Evolutionary conservation across 2,888 invertebrate species (phyloP).

Genomic region (Toxonevra muliebris): DNA sequence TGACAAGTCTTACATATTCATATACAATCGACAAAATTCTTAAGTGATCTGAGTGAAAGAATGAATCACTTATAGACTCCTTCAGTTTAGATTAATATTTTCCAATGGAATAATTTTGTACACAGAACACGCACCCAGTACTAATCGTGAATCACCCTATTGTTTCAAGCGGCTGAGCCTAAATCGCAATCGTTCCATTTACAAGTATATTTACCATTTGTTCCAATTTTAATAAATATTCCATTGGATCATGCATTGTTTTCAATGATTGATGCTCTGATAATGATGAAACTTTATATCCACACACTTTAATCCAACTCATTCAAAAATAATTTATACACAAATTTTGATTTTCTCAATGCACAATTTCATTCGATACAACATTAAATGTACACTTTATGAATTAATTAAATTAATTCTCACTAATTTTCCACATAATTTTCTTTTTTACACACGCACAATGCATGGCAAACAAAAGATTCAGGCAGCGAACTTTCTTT

Average conservation of each 20-base stretch:
- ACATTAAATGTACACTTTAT: not conserved
- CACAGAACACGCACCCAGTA: no score
- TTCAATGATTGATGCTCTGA: constrained; percentile 13
- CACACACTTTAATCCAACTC: not conserved
- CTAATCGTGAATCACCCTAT: no score
- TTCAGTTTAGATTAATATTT: no score
- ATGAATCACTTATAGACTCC: no score
- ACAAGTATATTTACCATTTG: constrained; percentile 52
- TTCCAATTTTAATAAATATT: constrained; percentile 58
- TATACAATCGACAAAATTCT: no score
- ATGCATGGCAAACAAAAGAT: constrained; percentile 38
- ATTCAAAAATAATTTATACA: not conserved
- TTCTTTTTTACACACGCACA: not conserved
- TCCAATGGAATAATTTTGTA: no score
- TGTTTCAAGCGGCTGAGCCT: no score
- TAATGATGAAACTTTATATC: not conserved
- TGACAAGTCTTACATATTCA: no score
- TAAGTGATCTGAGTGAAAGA: no score
- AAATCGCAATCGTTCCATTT: no score
- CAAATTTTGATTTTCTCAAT: not conserved
- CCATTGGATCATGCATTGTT: constrained; percentile 40
- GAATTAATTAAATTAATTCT: no score
- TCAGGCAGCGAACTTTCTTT: constrained; percentile 38
- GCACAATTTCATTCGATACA: not conserved
- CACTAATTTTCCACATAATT: not conserved